Base-by-base conservation (phyloP, 2,888 invertebrate species). In the Teleogryllus oceanicus region DNA sequence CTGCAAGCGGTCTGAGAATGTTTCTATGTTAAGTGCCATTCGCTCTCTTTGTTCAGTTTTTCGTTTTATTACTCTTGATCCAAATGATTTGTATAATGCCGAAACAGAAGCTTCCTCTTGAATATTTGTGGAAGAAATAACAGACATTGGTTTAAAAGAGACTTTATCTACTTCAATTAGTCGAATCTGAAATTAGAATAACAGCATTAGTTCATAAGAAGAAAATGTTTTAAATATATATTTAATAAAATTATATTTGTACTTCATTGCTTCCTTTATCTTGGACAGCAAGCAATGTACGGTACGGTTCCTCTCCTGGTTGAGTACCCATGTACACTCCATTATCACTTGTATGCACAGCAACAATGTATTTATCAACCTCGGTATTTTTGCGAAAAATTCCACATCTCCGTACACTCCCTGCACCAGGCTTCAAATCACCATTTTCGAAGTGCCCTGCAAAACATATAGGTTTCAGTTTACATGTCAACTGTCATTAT, bases 151-250 rank as follows among this genome's bases (percentile, higher is more conserved):
- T 12, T 78, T 75, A 18, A 80, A 76, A 74, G 75, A 12, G 20
- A 78, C 51, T 13, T 49, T 78, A 49, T 78, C 78, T 13, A 62
- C 20, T 76, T 80, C 80, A 16, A 80, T 50, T 20, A 80, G 21
- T 11, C 74, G 75, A 21, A 80, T 51, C 76, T 80, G 75, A 76
- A 62, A 62, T 62, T 3, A 62, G 3, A 13, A 62, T 12, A 62
- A 62, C 5, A 62, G 8, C n/a, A 62, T 18, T 62, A 62, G n/a
- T 62, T 37, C 5, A 5, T 8, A 37, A 37, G 5, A 37, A 62
- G 62, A 11, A 62, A 62, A 62, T 62, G 62, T n/a, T 18, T 1
- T n/a, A 4, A 62, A n/a, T 62, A 62, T 62, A 18, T 16, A 62
- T 62, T 62, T 12, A 18, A n/a, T 62, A 12, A 62, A 62, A 62